Conservation (phyloP, 2,113 vertebrate genomes). For the Bubalus kerabau region DNA sequence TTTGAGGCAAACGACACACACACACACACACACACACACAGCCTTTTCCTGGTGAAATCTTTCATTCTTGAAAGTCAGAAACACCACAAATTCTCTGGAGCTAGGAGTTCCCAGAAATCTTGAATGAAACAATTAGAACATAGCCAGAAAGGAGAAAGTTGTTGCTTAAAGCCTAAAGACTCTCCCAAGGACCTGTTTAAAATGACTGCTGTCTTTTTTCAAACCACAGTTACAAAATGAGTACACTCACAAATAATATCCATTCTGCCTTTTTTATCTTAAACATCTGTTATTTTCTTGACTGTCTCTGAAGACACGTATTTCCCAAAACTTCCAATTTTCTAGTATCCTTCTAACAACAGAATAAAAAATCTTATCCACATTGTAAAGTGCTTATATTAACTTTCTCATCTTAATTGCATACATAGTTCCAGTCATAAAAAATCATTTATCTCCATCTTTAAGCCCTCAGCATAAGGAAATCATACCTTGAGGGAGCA, state of each 20-base stretch:
- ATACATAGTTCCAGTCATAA: conserved; percentile 51
- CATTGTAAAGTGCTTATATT: conserved; percentile 48
- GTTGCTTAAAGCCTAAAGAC: conserved; percentile 35
- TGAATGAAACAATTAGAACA: conserved; percentile 32
- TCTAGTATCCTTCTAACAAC: not conserved
- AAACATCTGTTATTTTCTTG: conserved; percentile 26
- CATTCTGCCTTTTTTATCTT: not conserved
- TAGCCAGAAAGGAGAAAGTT: conserved; percentile 25
- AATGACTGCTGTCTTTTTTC: not conserved
- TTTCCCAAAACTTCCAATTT: not conserved
- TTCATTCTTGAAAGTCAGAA: conserved; percentile 46
- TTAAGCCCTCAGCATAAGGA: not conserved
- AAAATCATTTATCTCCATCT: conserved; percentile 45
- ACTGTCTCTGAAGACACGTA: not conserved
- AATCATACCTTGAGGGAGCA: conserved; percentile 57
- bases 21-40: not conserved
- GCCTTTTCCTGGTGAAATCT: conserved; percentile 23
- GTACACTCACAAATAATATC: conserved; percentile 19
- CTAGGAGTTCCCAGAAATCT: not conserved
- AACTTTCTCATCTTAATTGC: conserved; percentile 54
- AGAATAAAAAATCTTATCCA: not conserved
- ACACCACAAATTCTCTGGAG: conserved; percentile 11
- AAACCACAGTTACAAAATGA: conserved; percentile 32
- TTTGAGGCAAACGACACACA: not conserved
- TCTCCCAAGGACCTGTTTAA: conserved; percentile 51